phyloP scores from a whole-genome alignment of 2,113 vertebrate species.

The Hylia prasina region DNA sequence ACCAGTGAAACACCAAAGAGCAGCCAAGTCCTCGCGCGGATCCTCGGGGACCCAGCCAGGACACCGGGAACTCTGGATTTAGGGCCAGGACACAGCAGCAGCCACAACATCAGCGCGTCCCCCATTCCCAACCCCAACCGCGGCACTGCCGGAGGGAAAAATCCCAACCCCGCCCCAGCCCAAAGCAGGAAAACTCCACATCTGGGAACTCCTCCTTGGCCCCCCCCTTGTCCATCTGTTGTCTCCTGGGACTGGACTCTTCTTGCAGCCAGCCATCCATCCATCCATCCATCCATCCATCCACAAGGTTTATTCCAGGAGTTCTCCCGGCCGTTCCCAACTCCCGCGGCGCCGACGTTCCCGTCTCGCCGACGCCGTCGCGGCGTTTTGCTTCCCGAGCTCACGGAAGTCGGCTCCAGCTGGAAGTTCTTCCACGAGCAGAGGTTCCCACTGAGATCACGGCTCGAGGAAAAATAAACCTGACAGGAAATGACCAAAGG shows the following conservation, averaged over 20 bases:
- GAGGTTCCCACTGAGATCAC: neutral
- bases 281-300: too few relatives aligned
- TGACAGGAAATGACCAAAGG: fast-evolving
- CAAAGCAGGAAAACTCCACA: neutral
- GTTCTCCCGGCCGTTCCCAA: neutral
- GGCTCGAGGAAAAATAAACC: neutral
- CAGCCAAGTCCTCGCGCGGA: neutral
- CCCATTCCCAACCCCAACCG: neutral
- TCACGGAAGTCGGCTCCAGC: fast-evolving
- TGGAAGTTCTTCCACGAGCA: fast-evolving
- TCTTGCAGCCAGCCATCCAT: neutral
- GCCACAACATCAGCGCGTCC: neutral
- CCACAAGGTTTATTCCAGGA: too few relatives aligned
- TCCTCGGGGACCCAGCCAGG: fast-evolving
- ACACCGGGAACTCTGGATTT: neutral
- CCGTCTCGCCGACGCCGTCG: fast-evolving
- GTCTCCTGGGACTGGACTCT: neutral
- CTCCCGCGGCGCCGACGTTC: fast-evolving
- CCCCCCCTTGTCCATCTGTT: fast-evolving
- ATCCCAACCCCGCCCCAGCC: neutral
- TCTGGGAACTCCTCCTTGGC: neutral
- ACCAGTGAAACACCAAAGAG: neutral
- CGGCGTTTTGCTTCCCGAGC: neutral
- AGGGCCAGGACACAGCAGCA: neutral
- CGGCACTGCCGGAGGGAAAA: neutral